Evolutionary conservation across 2,888 invertebrate species (phyloP), one percentile per base, ranked within the genome.

Genomic region (Hydrotaea diabolus): DNA sequence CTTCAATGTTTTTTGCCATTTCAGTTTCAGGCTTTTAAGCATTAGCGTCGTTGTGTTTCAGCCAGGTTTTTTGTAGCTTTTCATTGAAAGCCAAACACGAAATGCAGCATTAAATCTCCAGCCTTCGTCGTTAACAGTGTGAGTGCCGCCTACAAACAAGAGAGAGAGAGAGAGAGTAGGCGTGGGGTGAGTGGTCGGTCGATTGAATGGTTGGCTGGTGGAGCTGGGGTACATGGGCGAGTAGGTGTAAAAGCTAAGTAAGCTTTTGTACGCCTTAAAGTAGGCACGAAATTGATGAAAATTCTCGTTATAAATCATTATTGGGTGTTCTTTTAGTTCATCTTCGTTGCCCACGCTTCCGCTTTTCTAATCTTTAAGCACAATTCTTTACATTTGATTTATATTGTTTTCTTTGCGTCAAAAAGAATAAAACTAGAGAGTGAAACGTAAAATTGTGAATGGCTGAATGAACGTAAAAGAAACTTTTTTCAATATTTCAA

Each of bases 21-120:
- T 69, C 23, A 69, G 53, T 84, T 84, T 78, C 71, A 78, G 80
- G 80, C 80, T 57, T 81, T 81, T 84, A 75, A 84, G 74, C 31
- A 74, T 77, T 83, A 78, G 62, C 77, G 64, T 57, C 43, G 77
- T 46, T 73, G 39, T 57, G 46, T 46, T 75, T 74, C 59, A 55
- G 46, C 11, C n/a, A 64, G 11, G 26, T 57, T 72, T 53, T 1
- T 57, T n/a, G n/a, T n/a, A 31, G 26, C 26, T 57, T 75, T 71
- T 3, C 1, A 8, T 3, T 13, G 23, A 17, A 62, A 31, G 3
- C 31, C 7, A n/a, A 73, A n/a, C 64, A 53, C 15, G 49, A 80
- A 57, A 62, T 46, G 17, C 75, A 21, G 49, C 73, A 59, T 77
- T 74, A 59, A 83, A 77, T 73, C 73, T 11, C 17, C 66, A n/a